phyloP scores from a whole-genome alignment of 2,797 vertebrate genomes.

The Harpagifer antarcticus region DNA sequence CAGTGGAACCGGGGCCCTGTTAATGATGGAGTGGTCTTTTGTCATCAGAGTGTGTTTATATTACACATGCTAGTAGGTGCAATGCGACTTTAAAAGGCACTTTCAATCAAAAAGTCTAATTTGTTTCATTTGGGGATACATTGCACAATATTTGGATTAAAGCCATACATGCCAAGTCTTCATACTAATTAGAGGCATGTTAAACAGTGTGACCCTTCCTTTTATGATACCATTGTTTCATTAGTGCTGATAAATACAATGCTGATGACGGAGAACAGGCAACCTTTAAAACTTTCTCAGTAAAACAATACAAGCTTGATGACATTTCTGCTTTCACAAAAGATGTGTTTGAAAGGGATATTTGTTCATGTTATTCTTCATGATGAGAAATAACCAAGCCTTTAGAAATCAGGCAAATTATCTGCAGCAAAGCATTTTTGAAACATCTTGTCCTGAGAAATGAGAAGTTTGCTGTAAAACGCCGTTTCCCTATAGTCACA shows the following conservation, averaged over 20 bases:
- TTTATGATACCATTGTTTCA: conserved; percentile 38
- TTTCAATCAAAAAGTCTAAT: conserved; percentile 51
- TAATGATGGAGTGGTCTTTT: conserved; percentile 67
- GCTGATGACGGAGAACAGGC: conserved; percentile 34
- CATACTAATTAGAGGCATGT: conserved; percentile 46
- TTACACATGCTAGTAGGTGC: conserved; percentile 55
- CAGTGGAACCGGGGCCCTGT: conserved; percentile 45
- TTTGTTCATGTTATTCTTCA: neutral
- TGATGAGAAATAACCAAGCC: neutral
- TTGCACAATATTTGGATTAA: conserved; percentile 41
- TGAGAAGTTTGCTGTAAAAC: conserved; percentile 34
- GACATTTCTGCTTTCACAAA: neutral
- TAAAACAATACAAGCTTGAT: neutral
- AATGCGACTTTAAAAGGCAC: conserved; percentile 44
- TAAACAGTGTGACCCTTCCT: conserved; percentile 28
- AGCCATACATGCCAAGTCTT: conserved; percentile 33
- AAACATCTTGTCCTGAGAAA: neutral
- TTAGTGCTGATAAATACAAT: conserved; percentile 40
- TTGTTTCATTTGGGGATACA: conserved; percentile 20
- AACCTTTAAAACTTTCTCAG: conserved; percentile 3
- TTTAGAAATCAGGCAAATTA: neutral
- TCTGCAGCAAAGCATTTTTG: neutral
- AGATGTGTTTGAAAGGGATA: neutral
- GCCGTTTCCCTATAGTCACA: conserved; percentile 47
- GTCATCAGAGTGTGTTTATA: conserved; percentile 74